Conservation (phyloP, 2,797 vertebrate genomes). For the Silurus aristotelis region DNA sequence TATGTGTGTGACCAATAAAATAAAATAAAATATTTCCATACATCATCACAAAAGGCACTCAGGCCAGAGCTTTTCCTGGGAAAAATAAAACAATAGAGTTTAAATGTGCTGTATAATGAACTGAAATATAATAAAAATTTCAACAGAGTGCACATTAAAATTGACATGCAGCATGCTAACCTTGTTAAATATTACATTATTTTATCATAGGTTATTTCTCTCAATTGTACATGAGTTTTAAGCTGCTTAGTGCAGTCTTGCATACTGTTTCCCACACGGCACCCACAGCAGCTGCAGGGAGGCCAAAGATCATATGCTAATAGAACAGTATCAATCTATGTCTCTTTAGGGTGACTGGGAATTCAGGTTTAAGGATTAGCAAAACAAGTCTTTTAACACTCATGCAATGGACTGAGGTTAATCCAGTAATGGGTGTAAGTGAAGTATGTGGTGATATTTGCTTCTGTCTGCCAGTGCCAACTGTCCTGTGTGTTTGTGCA, state of each 20-base stretch:
- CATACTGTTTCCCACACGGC: background rate
- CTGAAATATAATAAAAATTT: background rate
- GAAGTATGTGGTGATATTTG: slow-evolving; percentile 36
- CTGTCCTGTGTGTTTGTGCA: slow-evolving; percentile 18
- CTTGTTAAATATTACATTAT: background rate
- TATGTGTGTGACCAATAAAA: no score
- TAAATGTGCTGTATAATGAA: background rate
- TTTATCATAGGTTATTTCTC: background rate
- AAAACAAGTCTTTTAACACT: slow-evolving; percentile 16
- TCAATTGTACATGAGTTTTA: background rate
- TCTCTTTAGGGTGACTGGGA: slow-evolving; percentile 5
- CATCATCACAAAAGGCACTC: background rate
- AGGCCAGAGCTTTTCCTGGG: no score
- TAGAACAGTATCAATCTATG: background rate
- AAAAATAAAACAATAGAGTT: background rate
- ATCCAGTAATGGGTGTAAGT: slow-evolving; percentile 33
- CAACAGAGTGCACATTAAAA: background rate
- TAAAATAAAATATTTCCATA: background rate
- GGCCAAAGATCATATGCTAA: slow-evolving; percentile 38
- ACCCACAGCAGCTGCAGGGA: slow-evolving; percentile 33
- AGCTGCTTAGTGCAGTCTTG: slow-evolving; percentile 18
- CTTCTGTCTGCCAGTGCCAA: slow-evolving; percentile 30
- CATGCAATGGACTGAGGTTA: slow-evolving; percentile 40
- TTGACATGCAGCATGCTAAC: background rate
- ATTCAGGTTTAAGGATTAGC: slow-evolving; percentile 27